Evolutionary conservation across 2,113 vertebrate genomes (phyloP).

Genomic region (Perca flavescens): DNA sequence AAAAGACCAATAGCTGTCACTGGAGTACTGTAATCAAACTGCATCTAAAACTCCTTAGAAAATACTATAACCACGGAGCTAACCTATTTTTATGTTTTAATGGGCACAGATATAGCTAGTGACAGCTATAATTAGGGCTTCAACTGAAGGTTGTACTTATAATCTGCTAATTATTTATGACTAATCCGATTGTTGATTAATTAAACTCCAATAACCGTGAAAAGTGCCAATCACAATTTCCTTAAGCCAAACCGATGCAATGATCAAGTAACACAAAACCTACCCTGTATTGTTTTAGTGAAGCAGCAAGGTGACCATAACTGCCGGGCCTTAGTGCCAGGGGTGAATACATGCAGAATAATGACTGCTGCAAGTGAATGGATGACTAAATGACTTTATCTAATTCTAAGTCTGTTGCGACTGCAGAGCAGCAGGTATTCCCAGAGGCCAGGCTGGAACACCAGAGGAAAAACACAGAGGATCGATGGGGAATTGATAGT

Average conservation of each 20-base stretch:
- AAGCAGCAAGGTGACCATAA: neutral
- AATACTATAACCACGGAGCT: neutral
- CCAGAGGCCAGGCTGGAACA: conserved; percentile 11
- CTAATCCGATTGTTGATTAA: neutral
- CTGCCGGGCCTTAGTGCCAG: neutral
- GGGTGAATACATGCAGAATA: conserved; percentile 39
- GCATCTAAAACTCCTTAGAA: neutral
- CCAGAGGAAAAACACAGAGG: conserved; percentile 41
- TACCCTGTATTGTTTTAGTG: neutral
- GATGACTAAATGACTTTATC: conserved; percentile 34
- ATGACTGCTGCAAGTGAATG: conserved; percentile 23
- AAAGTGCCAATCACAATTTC: neutral
- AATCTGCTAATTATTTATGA: neutral
- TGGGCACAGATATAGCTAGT: neutral
- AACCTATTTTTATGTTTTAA: neutral
- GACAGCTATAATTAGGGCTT: neutral
- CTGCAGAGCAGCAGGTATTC: conserved; percentile 28
- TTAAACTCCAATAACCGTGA: neutral
- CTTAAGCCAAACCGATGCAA: neutral
- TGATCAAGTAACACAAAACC: conserved; percentile 2
- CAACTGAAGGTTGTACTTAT: neutral
- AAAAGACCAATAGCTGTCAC: neutral
- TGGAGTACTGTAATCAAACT: neutral
- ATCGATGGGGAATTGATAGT: conserved; percentile 67
- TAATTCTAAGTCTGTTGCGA: conserved; percentile 27